A percentile compares a stretch with the other conserved stretches of the same genome.
phyloP scores from a whole-genome alignment of 2,888 invertebrate species.

The Papilio demoleus region DNA sequence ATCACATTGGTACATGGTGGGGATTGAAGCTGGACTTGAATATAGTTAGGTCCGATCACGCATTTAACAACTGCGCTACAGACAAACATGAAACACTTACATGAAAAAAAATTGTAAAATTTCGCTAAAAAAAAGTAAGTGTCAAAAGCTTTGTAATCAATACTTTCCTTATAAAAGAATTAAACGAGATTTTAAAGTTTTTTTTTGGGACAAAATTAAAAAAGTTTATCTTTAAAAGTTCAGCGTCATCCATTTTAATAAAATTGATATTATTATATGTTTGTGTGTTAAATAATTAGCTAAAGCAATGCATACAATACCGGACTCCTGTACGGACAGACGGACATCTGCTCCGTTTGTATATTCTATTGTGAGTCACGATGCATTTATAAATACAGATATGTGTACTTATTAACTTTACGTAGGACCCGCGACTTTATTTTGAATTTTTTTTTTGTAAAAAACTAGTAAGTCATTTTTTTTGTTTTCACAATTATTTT shows the following conservation, averaged over 20 bases:
- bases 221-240: neutral
- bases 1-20: too few relatives aligned
- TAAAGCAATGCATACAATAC: conserved; percentile 20
- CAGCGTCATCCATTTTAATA: neutral
- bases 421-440: neutral
- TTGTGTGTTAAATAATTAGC: conserved; percentile 21
- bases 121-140: neutral
- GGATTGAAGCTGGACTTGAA: too few relatives aligned
- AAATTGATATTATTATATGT: conserved; percentile 1
- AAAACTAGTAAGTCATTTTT: neutral
- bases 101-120: too few relatives aligned
- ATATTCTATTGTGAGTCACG: conserved; percentile 15
- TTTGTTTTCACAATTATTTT: neutral
- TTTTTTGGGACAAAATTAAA: neutral
- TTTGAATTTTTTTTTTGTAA: neutral
- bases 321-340: conserved; percentile 28
- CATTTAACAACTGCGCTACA: too few relatives aligned
- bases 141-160: neutral
- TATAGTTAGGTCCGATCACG: too few relatives aligned
- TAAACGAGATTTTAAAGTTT: neutral
- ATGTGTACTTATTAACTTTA: neutral
- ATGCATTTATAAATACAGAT: conserved; percentile 7
- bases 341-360: conserved; percentile 32
- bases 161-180: neutral
- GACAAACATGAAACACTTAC: too few relatives aligned